Base-by-base conservation (phyloP, 2,113 vertebrate genomes). In the Tetrao urogallus region DNA sequence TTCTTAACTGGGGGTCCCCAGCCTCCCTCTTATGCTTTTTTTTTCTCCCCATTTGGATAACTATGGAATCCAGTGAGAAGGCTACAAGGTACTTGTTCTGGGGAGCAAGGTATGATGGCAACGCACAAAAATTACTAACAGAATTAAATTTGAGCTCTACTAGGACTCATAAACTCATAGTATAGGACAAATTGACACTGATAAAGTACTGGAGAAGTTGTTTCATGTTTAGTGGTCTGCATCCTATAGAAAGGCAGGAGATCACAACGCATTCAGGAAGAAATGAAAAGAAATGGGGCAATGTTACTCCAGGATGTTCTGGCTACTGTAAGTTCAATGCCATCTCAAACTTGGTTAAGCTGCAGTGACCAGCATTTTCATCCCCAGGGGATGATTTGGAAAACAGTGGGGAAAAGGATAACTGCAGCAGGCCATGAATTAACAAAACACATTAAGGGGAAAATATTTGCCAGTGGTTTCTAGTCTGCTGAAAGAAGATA, bases 221-320 rank as follows among this genome's bases (percentile, higher is more conserved):
- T 30, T 82, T 9, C 9, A 19, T 42, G 20, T 14, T 5, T 30
- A 40, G 69, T 28, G 20, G 9, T 47, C 25, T 61, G 38, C 25
- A 10, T 30, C 28, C 1, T n/a, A 61, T 61, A 32, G 32, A 7
- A 22, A 72, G 19, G 6, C 52, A 56, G 40, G 13, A 73, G 73
- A 19, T 5, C 16, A 25, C 19, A 50, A 17, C 0, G 1, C 4
- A 18, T 64, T 64, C 22, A 58, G 38, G 36, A 8, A 67, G 3
- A 25, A 67, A 47, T 14, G 11, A 18, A 45, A 56, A 42, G 64
- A 60, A 75, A 75, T 28, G 16, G 28, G 25, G 17, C 15, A 52
- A 13, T 22, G 34, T 5, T 28, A 40, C 15, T 66, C 36, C 19
- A 4, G 43, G 6, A 69, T 27, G 6, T 64, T 78, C 27, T 24